Percentiles rank a stretch among this genome's conserved stretches.
These are phyloP conservation scores for Drosophila leonis DNA, from an alignment of 2,888 invertebrate genomes.

Conservation along the genomic window DNA sequence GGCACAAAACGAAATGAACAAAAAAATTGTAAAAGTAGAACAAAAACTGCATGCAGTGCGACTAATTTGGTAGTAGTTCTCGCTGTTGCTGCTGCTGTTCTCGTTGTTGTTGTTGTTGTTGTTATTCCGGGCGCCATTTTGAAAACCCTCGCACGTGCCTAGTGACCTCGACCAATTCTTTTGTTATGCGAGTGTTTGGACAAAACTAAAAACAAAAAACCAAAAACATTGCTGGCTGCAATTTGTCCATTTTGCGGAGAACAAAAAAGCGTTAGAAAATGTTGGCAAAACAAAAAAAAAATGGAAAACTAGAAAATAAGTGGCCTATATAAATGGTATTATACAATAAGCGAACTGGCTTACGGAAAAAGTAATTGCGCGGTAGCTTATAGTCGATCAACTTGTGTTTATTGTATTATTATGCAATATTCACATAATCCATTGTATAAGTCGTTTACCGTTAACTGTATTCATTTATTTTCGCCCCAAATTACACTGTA, in stretches of 20 bases:
- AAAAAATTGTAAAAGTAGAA: constrained; percentile 13
- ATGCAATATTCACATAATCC: constrained; percentile 8
- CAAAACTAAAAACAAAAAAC: not conserved
- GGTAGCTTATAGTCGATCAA: constrained; percentile 6
- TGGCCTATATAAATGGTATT: not conserved
- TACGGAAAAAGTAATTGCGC: not conserved
- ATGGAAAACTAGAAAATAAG: not conserved
- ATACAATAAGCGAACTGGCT: not conserved
- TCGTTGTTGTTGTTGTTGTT: constrained; percentile 10
- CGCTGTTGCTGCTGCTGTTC: constrained; percentile 5
- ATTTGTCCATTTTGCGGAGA: constrained; percentile 35
- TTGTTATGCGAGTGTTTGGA: constrained; percentile 42
- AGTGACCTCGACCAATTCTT: constrained; percentile 54
- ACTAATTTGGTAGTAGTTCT: constrained; percentile 46
- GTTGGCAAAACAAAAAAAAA: not conserved
- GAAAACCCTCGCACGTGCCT: constrained; percentile 56
- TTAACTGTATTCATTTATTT: constrained; percentile 54
- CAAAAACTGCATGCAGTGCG: constrained; percentile 51
- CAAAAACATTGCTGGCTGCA: constrained; percentile 21
- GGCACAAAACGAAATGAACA: constrained; percentile 15
- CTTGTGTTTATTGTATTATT: not conserved
- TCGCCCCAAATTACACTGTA: constrained; percentile 66
- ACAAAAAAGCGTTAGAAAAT: constrained; percentile 13
- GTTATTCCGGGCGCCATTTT: constrained; percentile 48
- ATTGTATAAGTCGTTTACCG: constrained; percentile 49